Evolutionary conservation across 2,113 vertebrate genomes (phyloP).

Genomic region (Rhea americana): DNA sequence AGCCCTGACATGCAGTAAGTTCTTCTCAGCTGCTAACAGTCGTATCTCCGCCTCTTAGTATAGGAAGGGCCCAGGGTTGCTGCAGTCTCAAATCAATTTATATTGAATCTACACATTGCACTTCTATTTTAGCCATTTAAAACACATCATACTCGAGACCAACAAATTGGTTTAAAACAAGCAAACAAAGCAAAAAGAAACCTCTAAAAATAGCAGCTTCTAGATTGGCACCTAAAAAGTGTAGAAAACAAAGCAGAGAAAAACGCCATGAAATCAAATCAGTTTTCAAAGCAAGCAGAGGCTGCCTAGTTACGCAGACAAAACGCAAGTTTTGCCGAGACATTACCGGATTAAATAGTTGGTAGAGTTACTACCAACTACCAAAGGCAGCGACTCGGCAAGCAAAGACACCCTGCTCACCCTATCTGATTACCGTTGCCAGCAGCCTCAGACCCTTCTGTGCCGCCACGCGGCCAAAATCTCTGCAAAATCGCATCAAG

Average conservation of each 20-base stretch:
- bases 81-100: background rate
- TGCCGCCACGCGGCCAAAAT: conserved; percentile 19
- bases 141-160: background rate
- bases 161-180: background rate
- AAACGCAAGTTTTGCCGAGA: background rate
- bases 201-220: background rate
- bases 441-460: fast-evolving
- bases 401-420: conserved; percentile 12
- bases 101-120: background rate
- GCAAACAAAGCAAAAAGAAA: background rate
- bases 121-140: background rate
- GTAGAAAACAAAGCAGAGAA: background rate
- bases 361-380: background rate
- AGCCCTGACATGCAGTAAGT: fast-evolving
- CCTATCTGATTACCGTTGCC: conserved; percentile 6
- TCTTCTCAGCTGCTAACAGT: background rate
- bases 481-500: conserved; percentile 5
- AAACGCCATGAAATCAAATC: background rate
- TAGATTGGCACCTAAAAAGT: background rate
- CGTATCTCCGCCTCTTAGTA: background rate
- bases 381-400: background rate
- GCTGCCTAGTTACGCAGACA: background rate
- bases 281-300: conserved; percentile 3
- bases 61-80: background rate
- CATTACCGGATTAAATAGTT: background rate